Evolutionary conservation across 2,888 invertebrate species (phyloP).

Genomic region (Platerodrilus igneus): DNA sequence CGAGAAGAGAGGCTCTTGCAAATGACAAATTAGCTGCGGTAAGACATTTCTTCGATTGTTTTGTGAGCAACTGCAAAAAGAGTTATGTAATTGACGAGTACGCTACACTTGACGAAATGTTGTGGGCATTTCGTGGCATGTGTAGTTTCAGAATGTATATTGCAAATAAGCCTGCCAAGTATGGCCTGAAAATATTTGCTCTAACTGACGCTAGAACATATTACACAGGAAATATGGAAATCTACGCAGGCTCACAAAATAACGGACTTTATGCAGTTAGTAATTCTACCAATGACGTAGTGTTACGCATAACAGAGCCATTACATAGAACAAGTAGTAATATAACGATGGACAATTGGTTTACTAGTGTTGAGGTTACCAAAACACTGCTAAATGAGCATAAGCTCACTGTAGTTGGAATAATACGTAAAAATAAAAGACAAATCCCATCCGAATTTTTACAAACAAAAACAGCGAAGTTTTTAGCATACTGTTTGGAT

Average conservation of each 20-base stretch:
- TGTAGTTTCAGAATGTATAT: conserved; percentile 19
- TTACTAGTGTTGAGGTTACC: conserved; percentile 15
- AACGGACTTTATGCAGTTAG: conserved; percentile 12
- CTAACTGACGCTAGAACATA: conserved; percentile 20
- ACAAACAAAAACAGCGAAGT: conserved; percentile 9
- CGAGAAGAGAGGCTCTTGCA: conserved; percentile 11
- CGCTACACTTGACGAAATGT: conserved; percentile 17
- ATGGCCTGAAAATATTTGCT: conserved; percentile 17
- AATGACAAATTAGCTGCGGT: conserved; percentile 25
- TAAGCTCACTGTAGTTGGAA: conserved; percentile 22
- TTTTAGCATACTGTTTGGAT: conserved; percentile 20
- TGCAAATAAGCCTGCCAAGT: conserved; percentile 16
- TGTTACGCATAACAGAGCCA: conserved; percentile 10
- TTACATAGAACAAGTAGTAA: conserved; percentile 10
- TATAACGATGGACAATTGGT: conserved; percentile 16
- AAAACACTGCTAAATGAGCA: conserved; percentile 17
- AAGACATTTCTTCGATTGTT: conserved; percentile 29
- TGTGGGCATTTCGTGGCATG: conserved; percentile 18
- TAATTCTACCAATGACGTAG: conserved; percentile 8
- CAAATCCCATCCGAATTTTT: conserved; percentile 22
- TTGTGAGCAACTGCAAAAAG: conserved; percentile 18
- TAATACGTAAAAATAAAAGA: conserved; percentile 27
- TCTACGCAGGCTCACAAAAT: conserved; percentile 18
- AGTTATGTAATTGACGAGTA: conserved; percentile 15
- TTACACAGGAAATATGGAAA: conserved; percentile 18